Evolutionary conservation across 2,113 vertebrate species (phyloP), one percentile per base, ranked within the genome.

Genomic region (Oreochromis aureus): DNA sequence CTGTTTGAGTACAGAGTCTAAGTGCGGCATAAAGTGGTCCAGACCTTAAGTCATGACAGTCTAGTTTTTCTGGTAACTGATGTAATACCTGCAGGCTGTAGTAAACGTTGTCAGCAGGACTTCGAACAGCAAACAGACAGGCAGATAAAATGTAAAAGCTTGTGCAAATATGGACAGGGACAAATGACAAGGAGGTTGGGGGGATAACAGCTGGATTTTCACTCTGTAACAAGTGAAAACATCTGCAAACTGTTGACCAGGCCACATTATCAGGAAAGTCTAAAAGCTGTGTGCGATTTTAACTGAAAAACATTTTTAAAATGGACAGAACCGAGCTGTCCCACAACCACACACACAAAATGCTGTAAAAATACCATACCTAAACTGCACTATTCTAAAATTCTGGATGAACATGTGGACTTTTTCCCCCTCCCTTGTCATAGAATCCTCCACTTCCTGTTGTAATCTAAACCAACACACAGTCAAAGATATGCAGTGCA

Each of bases 161-260:
- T 81, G 4, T 11, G 48, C 58, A 89, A 89, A 93, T 46, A 86
- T 59, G 32, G 51, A 83, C 15, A 59, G 59, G 56, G n/a, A 58
- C 81, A 32, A 86, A 87, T 2, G 53, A 10, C 19, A 15, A 18
- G 30, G 24, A 3, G 30, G 24, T 86, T 63, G 54, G 32, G 55
- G 61, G 53, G 54, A 48, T 19, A 51, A 81, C 84, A 87, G 30
- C 61, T 39, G 10, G 24, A 19, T 27, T 61, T 85, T 82, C 24
- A 5, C 86, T 18, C 3, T n/a, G 27, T 12, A 51, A 13, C 71
- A n/a, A 81, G 66, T 54, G 32, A 89, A 85, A 89, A 94, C 89
- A 93, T 92, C 86, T 93, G 91, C 46, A 84, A 87, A 89, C 82
- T 85, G 82, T 89, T 93, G 82, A 89, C 71, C n/a, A 2, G 34